Evolutionary conservation across 2,797 vertebrate genomes (phyloP).

Genomic region (Aotus griseimembra): DNA sequence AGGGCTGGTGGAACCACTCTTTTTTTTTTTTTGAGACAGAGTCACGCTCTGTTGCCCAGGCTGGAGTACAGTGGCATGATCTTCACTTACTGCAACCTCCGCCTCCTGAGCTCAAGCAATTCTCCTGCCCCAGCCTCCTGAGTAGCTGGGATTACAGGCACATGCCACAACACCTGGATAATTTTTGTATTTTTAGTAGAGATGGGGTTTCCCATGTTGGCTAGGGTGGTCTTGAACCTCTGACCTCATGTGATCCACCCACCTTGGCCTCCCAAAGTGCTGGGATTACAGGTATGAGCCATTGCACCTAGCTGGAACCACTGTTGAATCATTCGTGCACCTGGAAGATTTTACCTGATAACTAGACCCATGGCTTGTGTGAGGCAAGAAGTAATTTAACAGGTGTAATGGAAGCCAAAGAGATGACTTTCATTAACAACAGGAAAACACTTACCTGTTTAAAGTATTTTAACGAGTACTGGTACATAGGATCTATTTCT

Average conservation of each 20-base stretch:
- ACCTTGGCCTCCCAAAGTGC: not conserved
- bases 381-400: not conserved
- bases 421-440: not conserved
- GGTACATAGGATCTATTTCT: constrained; percentile 92
- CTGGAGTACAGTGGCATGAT: not conserved
- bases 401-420: not conserved
- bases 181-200: not conserved
- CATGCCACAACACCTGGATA: not conserved
- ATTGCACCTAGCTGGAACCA: not conserved
- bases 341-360: not conserved
- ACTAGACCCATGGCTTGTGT: not conserved
- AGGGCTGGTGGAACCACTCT: not conserved
- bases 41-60: not conserved
- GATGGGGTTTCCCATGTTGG: not conserved
- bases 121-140: not conserved
- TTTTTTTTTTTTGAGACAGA: not conserved
- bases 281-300: not conserved
- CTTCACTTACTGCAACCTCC: not conserved
- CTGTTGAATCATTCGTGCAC: not conserved
- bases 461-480: constrained; percentile 93
- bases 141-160: not conserved
- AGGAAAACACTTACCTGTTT: constrained; percentile 85
- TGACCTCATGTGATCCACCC: not conserved
- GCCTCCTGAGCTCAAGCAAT: not conserved
- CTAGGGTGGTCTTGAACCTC: not conserved